Base-by-base conservation (phyloP, 2,113 vertebrate genomes). In the Aspidoscelis tigris region DNA sequence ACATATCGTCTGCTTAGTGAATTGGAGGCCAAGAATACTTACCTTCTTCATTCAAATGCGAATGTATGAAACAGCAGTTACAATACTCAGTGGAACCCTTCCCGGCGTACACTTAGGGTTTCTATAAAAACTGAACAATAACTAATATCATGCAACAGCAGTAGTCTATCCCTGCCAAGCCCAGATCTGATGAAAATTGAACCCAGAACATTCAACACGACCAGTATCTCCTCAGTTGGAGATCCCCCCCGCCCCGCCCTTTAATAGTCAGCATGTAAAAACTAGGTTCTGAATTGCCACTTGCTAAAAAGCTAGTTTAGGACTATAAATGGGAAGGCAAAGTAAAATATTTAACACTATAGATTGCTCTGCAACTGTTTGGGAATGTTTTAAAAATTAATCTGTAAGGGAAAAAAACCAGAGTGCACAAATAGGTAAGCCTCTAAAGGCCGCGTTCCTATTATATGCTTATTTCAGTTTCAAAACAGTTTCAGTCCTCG, bases 1-100 rank as follows among this genome's bases (percentile, higher is more conserved):
- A 78, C 84, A 75, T 84, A 83, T 91, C 76, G 84, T 90, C 88
- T 85, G 87, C 71, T 88, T 79, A 85, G 80, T 88, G 87, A 84
- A 14, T 22, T 80, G 85, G 47, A 76, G 80, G 86, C 86, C 86
- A 90, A 87, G 88, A 89, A 77, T 76, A 81, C 70, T 84, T 66
- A 21, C 18, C 3, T 68, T 61, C 84, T 43, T 76, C 53, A 44
- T 73, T 88, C 66, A 20, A 41, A 70, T 71, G 55, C 33, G 4
- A 55, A 53, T 16, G 22, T 33, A 33, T 16, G 76, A 86, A 76
- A 18, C n/a, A 66, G 70, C 24, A 26, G 69, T 61, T 26, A 0
- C 72, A 78, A 86, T 33, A n/a, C 41, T 78, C 33, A 33, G 9
- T 24, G 39, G 66, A 64, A 21, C 43, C n/a, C 20, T 78, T 16